Conservation (phyloP, 2,797 vertebrate genomes). For the Eidolon dupreanum region DNA sequence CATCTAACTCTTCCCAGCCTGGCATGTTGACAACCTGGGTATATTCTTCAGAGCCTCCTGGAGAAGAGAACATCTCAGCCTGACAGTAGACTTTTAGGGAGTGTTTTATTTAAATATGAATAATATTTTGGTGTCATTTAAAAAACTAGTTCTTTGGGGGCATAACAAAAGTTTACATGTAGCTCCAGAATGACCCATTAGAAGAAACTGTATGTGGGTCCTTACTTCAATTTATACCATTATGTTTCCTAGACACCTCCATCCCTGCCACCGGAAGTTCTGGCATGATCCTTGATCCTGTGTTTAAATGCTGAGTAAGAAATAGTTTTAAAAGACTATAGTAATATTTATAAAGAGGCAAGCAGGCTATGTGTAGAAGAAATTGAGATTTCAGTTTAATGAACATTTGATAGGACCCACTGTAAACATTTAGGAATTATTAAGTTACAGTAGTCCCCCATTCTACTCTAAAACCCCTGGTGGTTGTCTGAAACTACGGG, state of each 20-base stretch:
- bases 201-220: background rate
- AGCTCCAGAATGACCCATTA: background rate
- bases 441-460: background rate
- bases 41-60: background rate
- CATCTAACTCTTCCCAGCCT: background rate
- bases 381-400: slow-evolving; percentile 24
- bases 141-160: background rate
- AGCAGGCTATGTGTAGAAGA: background rate
- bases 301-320: background rate
- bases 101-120: slow-evolving; percentile 54
- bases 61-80: slow-evolving; percentile 17
- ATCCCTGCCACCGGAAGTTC: background rate
- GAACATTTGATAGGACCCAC: background rate
- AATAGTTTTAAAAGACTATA: slow-evolving; percentile 6
- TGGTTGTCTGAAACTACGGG: background rate
- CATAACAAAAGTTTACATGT: background rate
- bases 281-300: background rate
- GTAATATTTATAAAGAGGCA: slow-evolving; percentile 4
- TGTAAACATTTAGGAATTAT: slow-evolving; percentile 46
- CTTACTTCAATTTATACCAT: background rate
- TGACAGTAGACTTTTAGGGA: slow-evolving; percentile 9
- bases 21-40: background rate
- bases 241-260: background rate
- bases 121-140: slow-evolving; percentile 35
- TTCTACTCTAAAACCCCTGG: background rate